phyloP scores from a whole-genome alignment of 1,140 invertebrate genomes.

The Pseudomyrmex concolor region DNA sequence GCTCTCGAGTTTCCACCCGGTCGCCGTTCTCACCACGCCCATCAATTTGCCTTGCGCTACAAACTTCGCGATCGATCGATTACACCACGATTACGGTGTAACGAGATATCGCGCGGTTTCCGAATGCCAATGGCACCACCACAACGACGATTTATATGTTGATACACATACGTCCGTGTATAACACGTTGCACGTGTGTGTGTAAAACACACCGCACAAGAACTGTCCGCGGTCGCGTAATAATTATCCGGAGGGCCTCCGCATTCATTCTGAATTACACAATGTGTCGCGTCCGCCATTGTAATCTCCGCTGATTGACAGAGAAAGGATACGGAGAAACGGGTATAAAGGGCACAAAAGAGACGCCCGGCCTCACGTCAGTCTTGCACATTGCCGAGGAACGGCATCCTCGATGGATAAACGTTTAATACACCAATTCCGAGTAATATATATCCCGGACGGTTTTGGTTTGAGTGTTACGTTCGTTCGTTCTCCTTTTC shows the following conservation, averaged over 20 bases:
- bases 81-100: constrained; percentile 79
- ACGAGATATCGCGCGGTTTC: constrained; percentile 74
- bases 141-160: constrained; percentile 20
- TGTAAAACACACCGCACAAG: constrained; percentile 36
- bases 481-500: too few species aligned
- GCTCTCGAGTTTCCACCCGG: constrained; percentile 77
- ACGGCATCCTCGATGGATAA: constrained; percentile 12
- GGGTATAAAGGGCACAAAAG: constrained; percentile 59
- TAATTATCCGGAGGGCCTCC: constrained; percentile 62
- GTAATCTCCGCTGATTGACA: constrained; percentile 62
- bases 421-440: constrained; percentile 32
- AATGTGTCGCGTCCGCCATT: constrained; percentile 69
- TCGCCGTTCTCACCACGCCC: constrained; percentile 75
- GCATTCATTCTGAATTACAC: constrained; percentile 71
- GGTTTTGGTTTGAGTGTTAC: background rate
- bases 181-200: background rate
- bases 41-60: constrained; percentile 76
- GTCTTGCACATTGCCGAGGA: constrained; percentile 17
- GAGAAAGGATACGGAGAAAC: constrained; percentile 67
- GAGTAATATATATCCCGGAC: constrained; percentile 4
- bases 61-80: constrained; percentile 73
- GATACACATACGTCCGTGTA: background rate
- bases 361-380: constrained; percentile 32
- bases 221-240: constrained; percentile 59
- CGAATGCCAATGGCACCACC: constrained; percentile 44